Evolutionary conservation across 2,113 vertebrate genomes (phyloP).

Genomic region (Sprattus sprattus): DNA sequence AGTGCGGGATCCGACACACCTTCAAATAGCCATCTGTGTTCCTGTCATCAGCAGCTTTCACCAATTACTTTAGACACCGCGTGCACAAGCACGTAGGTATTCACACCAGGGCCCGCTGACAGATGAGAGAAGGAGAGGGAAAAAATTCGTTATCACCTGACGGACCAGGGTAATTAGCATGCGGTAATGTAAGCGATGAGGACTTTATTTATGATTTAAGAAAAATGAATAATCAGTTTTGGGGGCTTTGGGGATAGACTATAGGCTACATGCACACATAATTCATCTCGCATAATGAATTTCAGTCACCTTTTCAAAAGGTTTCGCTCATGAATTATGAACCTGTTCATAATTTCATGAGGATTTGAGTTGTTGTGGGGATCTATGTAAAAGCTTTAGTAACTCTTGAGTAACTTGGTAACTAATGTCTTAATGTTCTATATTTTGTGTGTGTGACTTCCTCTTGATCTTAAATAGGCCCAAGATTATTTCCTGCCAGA

Average conservation of each 20-base stretch:
- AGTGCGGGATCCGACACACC: neutral
- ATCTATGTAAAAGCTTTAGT: neutral
- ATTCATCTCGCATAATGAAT: slow-evolving; percentile 63
- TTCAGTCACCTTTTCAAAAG: slow-evolving; percentile 57
- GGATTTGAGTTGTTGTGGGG: slow-evolving; percentile 5
- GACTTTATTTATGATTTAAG: slow-evolving; percentile 66
- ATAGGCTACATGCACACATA: slow-evolving; percentile 56
- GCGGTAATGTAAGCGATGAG: slow-evolving; percentile 56
- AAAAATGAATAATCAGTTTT: slow-evolving; percentile 65
- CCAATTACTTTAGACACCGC: neutral
- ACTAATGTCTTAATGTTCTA: neutral
- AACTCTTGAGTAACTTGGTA: neutral
- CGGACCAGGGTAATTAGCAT: slow-evolving; percentile 67
- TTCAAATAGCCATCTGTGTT: slow-evolving; percentile 9
- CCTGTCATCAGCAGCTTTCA: slow-evolving; percentile 7
- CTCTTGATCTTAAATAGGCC: too few species aligned
- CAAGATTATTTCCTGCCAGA: too few species aligned
- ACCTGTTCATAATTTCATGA: slow-evolving; percentile 2
- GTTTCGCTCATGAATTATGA: slow-evolving; percentile 50
- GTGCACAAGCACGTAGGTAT: neutral
- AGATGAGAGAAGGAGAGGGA: neutral
- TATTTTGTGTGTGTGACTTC: neutral
- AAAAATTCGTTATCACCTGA: slow-evolving; percentile 63
- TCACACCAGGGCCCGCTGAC: neutral
- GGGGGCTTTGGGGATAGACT: slow-evolving; percentile 60